Percentiles rank a stretch among this genome's conserved stretches.
Evolutionary conservation across 1,140 invertebrate genomes (phyloP).

Genomic region (Antheraea mylitta): DNA sequence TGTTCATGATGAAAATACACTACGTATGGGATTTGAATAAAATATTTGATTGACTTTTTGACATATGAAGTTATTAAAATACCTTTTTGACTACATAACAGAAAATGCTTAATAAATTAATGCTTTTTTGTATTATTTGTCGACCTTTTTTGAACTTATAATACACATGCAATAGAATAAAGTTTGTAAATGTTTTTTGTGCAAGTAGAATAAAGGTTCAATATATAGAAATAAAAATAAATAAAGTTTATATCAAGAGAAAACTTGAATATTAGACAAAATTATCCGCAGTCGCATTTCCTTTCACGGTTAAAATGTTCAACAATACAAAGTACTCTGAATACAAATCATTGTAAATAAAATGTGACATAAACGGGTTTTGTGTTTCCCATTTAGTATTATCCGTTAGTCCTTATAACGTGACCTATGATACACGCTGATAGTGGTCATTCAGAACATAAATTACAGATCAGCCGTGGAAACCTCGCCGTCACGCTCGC

Average conservation of each 20-base stretch:
- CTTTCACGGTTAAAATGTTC: slow-evolving; percentile 4
- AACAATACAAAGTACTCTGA: neutral
- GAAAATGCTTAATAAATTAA: too few relatives aligned
- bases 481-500: slow-evolving; percentile 31
- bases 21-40: too few relatives aligned
- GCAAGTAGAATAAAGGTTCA: too few relatives aligned
- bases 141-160: too few relatives aligned
- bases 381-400: slow-evolving; percentile 2
- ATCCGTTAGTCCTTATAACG: slow-evolving; percentile 3
- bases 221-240: too few relatives aligned
- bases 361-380: slow-evolving; percentile 1
- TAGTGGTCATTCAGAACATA: slow-evolving; percentile 9
- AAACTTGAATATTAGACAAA: neutral
- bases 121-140: too few relatives aligned
- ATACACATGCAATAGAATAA: too few relatives aligned
- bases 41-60: too few relatives aligned
- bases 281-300: slow-evolving; percentile 1
- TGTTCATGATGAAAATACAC: neutral
- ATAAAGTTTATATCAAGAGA: too few relatives aligned
- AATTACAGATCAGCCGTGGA: slow-evolving; percentile 17
- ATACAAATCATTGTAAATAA: slow-evolving; percentile 7
- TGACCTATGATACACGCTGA: slow-evolving; percentile 9
- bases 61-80: too few relatives aligned
- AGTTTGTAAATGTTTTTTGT: too few relatives aligned
- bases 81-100: too few relatives aligned